Evolutionary conservation across 2,113 vertebrate genomes (phyloP).

Genomic region (Rhea pennata): DNA sequence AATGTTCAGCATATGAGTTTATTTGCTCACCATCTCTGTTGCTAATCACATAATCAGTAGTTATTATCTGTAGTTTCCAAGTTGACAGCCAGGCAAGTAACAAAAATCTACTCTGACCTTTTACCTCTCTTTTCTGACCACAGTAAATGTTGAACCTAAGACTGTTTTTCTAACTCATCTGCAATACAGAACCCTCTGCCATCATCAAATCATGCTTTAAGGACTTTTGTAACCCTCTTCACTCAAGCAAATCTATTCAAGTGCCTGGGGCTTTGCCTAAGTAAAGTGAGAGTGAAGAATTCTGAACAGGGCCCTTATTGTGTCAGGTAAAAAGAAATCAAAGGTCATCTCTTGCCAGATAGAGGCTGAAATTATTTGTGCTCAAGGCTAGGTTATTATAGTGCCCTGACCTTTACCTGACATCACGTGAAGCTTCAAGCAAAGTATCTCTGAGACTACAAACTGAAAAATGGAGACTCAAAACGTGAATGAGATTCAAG

Average conservation of each 20-base stretch:
- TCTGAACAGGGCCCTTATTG: not conserved
- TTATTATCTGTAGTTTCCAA: not conserved
- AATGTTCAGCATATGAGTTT: not conserved
- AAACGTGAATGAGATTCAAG: not conserved
- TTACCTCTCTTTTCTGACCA: not conserved
- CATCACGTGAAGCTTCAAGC: not conserved
- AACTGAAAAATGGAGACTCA: not conserved
- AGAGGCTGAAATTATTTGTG: not conserved
- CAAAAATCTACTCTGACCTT: not conserved
- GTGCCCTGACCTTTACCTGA: constrained; percentile 37
- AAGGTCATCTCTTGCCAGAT: constrained; percentile 44
- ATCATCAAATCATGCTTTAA: not conserved
- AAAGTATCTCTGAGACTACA: not conserved
- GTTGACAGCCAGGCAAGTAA: not conserved
- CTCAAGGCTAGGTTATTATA: not conserved
- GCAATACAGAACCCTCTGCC: not conserved
- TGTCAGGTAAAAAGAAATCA: constrained; percentile 31
- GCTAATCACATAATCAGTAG: not conserved
- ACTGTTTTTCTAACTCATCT: not conserved
- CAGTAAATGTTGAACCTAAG: not conserved
- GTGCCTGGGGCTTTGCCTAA: not conserved
- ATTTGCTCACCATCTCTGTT: not conserved
- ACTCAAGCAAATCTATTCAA: not conserved
- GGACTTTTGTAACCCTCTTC: not conserved
- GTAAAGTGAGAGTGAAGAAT: not conserved